Conservation (phyloP, 2,888 invertebrate genomes). For the Chymomyza caudatula region DNA sequence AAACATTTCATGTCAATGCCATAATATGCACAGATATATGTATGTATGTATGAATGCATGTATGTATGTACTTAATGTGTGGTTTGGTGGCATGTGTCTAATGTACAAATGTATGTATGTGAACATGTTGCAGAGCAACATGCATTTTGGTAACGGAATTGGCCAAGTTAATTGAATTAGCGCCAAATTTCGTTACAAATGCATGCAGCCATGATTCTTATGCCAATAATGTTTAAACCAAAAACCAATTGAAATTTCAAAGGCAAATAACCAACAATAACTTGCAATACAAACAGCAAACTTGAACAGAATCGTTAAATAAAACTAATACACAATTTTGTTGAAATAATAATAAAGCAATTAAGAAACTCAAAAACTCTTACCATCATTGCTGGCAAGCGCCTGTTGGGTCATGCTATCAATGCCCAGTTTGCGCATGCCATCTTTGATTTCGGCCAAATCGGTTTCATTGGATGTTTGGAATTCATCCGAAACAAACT, state of each 20-base stretch:
- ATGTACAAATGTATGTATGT: background rate
- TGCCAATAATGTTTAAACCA: slow-evolving; percentile 53
- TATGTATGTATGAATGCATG: slow-evolving; percentile 24
- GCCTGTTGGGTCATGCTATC: slow-evolving; percentile 80
- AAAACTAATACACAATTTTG: slow-evolving; percentile 15
- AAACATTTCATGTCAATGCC: slow-evolving; percentile 28
- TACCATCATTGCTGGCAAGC: slow-evolving; percentile 79
- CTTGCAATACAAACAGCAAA: slow-evolving; percentile 8
- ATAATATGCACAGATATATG: background rate
- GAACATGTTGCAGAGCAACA: background rate
- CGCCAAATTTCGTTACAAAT: slow-evolving; percentile 36
- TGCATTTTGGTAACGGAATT: slow-evolving; percentile 26
- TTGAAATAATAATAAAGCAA: slow-evolving; percentile 27
- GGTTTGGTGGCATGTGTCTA: slow-evolving; percentile 13
- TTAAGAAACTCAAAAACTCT: slow-evolving; percentile 52
- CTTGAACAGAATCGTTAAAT: slow-evolving; percentile 2
- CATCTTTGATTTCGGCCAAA: slow-evolving; percentile 86
- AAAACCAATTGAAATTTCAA: slow-evolving; percentile 11
- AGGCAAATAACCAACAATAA: slow-evolving; percentile 6
- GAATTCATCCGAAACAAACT: slow-evolving; percentile 88
- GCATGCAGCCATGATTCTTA: slow-evolving; percentile 46
- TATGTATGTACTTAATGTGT: slow-evolving; percentile 12
- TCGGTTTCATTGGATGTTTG: slow-evolving; percentile 80
- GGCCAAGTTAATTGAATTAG: slow-evolving; percentile 6
- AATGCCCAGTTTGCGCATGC: slow-evolving; percentile 85